Evolutionary conservation across 2,797 vertebrate species (phyloP), one percentile per base, ranked within the genome.

Genomic region (Nannoperca obscura): DNA sequence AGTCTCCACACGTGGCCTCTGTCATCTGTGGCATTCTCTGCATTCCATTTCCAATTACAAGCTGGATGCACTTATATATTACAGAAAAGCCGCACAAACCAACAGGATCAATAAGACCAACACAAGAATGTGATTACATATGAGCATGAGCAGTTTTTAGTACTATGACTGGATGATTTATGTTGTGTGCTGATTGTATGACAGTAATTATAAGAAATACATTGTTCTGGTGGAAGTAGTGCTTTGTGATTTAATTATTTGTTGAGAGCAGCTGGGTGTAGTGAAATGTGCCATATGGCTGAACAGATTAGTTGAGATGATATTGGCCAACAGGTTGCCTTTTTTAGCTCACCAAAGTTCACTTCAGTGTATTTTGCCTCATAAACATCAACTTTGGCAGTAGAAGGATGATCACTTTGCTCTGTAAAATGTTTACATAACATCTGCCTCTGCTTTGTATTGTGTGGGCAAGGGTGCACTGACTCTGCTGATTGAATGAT

Each of bases 371-470:
- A 52, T 64, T 64, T 55, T 34, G 6, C 10, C 24, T 53, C 4
- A 22, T 13, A 73, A 61, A 63, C 40, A 76, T 38, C 10, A 19
- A 13, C 72, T 58, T 10, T 68, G 53, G 79, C 38, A 52, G 86
- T 82, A 76, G 85, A 87, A 71, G 80, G 76, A 77, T 69, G 84
- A 71, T 76, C 55, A 65, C 85, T 84, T 58, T 79, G 75, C 80
- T 69, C 74, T 64, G 40, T 67, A 70, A 58, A 68, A 63, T 27
- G 59, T 72, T 94, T 93, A 84, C 44, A 52, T 78, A 93, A 91
- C 88, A 85, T 71, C 86, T 69, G 91, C 78, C 76, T 86, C 74
- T 79, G 86, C 85, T 80, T 71, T 59, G 68, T 36, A 38, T 49
- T 79, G 68, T 84, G 90, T 84, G 83, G 82, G 86, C 74, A 65